phyloP scores from a whole-genome alignment of 2,113 vertebrate species.

The Cacatua alba region DNA sequence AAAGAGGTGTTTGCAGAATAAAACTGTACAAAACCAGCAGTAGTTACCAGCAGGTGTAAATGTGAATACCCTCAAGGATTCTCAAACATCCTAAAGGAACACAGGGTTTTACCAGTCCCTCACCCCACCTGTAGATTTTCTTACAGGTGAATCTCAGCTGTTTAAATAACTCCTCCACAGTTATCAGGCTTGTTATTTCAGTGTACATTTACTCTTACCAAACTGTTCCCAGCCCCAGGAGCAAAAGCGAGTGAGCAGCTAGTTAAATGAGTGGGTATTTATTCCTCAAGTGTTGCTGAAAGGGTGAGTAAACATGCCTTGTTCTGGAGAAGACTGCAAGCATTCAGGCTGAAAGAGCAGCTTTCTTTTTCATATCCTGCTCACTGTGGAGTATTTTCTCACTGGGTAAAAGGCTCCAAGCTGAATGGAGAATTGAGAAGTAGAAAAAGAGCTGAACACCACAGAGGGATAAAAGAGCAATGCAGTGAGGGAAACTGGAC shows the following conservation, averaged over 20 bases:
- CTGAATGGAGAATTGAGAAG: neutral
- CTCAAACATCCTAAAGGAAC: neutral
- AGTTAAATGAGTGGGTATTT: neutral
- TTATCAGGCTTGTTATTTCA: neutral
- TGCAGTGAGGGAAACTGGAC: neutral
- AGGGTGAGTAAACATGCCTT: neutral
- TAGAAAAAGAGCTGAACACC: neutral
- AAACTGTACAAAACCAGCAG: neutral
- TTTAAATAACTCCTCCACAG: neutral
- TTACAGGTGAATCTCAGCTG: neutral
- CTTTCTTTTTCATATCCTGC: neutral
- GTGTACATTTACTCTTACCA: neutral
- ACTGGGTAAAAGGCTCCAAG: neutral
- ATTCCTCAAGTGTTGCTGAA: neutral
- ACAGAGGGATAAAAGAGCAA: neutral
- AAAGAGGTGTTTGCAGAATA: neutral
- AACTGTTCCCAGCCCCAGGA: neutral
- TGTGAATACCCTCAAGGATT: neutral
- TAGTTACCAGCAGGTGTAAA: neutral
- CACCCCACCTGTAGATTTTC: neutral
- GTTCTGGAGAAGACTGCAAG: neutral
- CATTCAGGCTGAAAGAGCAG: constrained; percentile 15
- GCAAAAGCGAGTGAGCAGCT: neutral
- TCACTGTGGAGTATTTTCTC: neutral
- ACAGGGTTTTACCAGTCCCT: neutral